A percentile compares a stretch with the other conserved stretches of the same genome.
phyloP scores from a whole-genome alignment of 2,113 vertebrate species.

The Pachypanchax playfairii region DNA sequence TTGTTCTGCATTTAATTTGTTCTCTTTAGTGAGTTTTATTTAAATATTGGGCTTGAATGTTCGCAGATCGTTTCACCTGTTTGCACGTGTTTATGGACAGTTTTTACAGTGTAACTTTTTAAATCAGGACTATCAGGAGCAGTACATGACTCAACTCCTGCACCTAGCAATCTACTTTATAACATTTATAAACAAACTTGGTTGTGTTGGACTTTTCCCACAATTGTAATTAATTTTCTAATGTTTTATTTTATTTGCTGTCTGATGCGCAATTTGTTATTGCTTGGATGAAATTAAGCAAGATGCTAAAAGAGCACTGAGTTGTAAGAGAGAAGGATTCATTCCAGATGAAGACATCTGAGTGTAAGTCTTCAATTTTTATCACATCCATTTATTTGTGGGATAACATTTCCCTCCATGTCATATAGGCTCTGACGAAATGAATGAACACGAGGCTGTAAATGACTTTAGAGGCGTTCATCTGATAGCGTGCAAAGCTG shows the following conservation, averaged over 20 bases:
- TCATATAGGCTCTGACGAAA: constrained; percentile 3
- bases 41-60: too few relatives aligned
- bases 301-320: background rate
- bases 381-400: constrained; percentile 14
- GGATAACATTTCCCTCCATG: background rate
- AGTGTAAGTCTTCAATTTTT: constrained; percentile 3
- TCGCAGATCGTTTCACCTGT: too few relatives aligned
- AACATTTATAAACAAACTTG: background rate
- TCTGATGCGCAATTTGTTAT: background rate
- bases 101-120: background rate
- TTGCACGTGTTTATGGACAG: background rate
- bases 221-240: background rate
- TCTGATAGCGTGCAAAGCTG: constrained; percentile 16
- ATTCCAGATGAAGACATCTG: background rate
- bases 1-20: too few relatives aligned
- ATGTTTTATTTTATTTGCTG: background rate
- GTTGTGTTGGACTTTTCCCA: background rate
- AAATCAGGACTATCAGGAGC: background rate
- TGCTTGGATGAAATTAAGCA: background rate
- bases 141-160: background rate
- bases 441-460: constrained; percentile 19
- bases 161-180: background rate
- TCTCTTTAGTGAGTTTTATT: too few relatives aligned
- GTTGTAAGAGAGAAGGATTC: background rate
- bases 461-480: constrained; percentile 1